A percentile compares a stretch with the other conserved stretches of the same genome.
These are phyloP conservation scores for Scopus umbretta DNA, from an alignment of 2,113 vertebrate species.

Conservation along the genomic window DNA sequence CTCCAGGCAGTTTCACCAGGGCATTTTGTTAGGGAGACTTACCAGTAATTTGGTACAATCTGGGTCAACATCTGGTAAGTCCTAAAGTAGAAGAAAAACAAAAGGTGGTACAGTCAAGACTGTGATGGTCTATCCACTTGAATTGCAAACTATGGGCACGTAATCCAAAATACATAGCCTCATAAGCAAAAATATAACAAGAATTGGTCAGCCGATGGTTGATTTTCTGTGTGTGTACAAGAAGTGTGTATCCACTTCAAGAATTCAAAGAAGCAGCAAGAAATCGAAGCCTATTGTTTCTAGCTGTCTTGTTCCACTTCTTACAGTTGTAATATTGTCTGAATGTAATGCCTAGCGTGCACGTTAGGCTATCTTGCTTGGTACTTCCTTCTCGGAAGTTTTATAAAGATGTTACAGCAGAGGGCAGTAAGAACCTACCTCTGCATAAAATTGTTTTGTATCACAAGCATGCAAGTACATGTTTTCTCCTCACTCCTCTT, in stretches of 20 bases:
- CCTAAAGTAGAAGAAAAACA: background rate
- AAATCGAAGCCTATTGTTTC: background rate
- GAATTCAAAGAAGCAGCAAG: background rate
- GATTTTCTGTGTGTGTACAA: background rate
- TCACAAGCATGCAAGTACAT: background rate
- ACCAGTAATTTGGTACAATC: background rate
- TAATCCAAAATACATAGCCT: background rate
- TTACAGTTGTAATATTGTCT: background rate
- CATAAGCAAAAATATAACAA: background rate
- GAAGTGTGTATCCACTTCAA: background rate
- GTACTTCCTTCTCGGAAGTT: background rate
- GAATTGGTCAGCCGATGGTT: background rate
- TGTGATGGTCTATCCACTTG: background rate
- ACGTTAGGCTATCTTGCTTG: background rate
- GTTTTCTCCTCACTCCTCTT: background rate
- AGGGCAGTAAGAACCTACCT: conserved; percentile 37
- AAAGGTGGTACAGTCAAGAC: background rate
- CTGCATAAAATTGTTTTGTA: background rate
- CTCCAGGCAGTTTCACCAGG: background rate
- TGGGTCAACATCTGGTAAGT: background rate
- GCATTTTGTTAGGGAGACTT: background rate
- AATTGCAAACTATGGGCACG: background rate
- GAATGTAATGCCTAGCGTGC: background rate
- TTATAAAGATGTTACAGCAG: background rate
- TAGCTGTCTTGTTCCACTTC: background rate